Evolutionary conservation across 2,113 vertebrate genomes (phyloP).

Genomic region (Hoplias malabaricus): DNA sequence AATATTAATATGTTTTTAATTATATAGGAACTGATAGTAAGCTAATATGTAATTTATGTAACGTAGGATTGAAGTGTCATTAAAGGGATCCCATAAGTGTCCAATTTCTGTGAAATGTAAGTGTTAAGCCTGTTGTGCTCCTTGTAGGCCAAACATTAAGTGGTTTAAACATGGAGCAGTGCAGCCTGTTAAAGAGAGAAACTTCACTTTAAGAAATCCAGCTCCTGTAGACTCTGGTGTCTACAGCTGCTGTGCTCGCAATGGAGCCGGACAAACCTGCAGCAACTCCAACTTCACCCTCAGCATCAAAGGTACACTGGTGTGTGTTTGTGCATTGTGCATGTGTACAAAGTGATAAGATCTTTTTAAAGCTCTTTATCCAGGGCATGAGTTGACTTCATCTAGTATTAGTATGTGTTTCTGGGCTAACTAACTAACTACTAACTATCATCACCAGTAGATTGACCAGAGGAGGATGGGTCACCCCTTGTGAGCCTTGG

Average conservation of each 20-base stretch:
- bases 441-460: too few relatives aligned
- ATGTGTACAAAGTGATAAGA: too few relatives aligned
- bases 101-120: background rate
- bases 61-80: background rate
- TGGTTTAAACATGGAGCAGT: slow-evolving; percentile 85
- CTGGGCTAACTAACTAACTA: too few relatives aligned
- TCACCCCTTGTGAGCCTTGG: too few relatives aligned
- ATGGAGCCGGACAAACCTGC: slow-evolving; percentile 82
- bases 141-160: slow-evolving; percentile 82
- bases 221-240: slow-evolving; percentile 83
- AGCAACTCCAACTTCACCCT: slow-evolving; percentile 89
- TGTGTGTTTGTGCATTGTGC: background rate
- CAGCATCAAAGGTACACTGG: slow-evolving; percentile 82
- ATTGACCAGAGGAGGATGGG: too few relatives aligned
- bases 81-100: background rate
- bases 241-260: slow-evolving; percentile 92
- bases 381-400: too few relatives aligned
- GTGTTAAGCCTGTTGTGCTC: background rate
- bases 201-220: slow-evolving; percentile 79
- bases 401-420: too few relatives aligned
- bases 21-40: background rate
- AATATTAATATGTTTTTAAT: too few relatives aligned
- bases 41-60: background rate
- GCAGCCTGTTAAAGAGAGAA: slow-evolving; percentile 86
- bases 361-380: background rate